Base-by-base conservation (phyloP, 64 coral and sea anemone species). In the Stylophora pistillata region DNA sequence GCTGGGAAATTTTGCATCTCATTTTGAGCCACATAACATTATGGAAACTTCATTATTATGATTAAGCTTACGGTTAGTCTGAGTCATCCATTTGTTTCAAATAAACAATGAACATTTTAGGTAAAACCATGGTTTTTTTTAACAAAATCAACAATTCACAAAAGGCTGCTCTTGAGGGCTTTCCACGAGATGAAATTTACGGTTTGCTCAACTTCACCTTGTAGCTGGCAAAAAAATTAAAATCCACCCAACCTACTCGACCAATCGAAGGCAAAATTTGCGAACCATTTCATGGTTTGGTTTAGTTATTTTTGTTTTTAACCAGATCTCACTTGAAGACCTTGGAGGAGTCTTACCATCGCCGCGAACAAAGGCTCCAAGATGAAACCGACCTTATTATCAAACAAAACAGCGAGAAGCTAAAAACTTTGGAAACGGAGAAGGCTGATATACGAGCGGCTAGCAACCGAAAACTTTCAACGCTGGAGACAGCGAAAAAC, bases 311-410 rank as follows among this genome's bases (percentile, higher is more conserved):
- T 41, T 62, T 31, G 41, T 47, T 82, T 62, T 69, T 79, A 41
- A 74, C 14, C 74, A 87, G 85, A 33, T 88, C 86, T n/a, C 97
- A 95, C 52, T 87, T 99, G 23, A 90, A 99, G 57, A 91, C 93
- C 30, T 16, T 95, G 52, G 97, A 99, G 61, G 97, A 99, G 33
- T 95, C 93, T 17, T 99, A 93, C 73, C 93, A 93, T 26, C 97
- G 93, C 20, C 93, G 97, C 29, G 97, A 99, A 85, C 62, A 88
- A 28, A 85, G 97, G 28, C 90, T 95, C 2, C 87, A 90, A 88
- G 97, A 99, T 61, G 97, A 99, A 25, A 93, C 93, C 15, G 93
- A 99, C 29, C 71, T 93, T 16, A 88, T 95, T 25, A 74, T 86
- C 13, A 29, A 60, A 15, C 91, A 99, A 93, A 85, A 95, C 69